phyloP scores from a whole-genome alignment of 2,888 invertebrate genomes.

The Thymelicus lineola region DNA sequence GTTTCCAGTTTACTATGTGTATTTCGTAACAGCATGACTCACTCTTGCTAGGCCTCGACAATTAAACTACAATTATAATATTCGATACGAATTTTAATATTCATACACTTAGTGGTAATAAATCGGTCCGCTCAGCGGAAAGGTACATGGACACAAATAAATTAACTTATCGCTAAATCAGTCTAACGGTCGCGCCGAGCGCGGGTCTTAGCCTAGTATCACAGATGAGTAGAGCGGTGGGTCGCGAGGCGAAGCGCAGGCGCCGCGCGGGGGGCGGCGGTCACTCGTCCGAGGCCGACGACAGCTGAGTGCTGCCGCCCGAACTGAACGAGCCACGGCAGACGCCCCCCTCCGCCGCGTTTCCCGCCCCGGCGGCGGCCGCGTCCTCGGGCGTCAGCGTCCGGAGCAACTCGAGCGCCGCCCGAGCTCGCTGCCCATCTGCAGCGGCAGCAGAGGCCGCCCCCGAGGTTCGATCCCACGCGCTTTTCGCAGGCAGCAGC shows the following conservation, averaged over 20 bases:
- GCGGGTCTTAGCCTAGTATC: constrained; percentile 82
- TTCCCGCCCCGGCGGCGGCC: constrained; percentile 53
- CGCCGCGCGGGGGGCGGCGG: constrained; percentile 65
- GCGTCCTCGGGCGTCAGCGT: constrained; percentile 73
- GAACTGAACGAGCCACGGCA: constrained; percentile 87
- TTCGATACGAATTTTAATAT: constrained; percentile 72
- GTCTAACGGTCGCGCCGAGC: constrained; percentile 83
- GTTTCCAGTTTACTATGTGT: constrained; percentile 44
- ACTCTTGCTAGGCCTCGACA: constrained; percentile 47
- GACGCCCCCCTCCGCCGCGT: constrained; percentile 81
- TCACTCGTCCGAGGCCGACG: constrained; percentile 86
- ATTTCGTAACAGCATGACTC: constrained; percentile 41
- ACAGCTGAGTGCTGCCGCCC: constrained; percentile 86
- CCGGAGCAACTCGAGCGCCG: constrained; percentile 72
- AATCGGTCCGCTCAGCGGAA: constrained; percentile 81
- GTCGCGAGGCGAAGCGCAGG: constrained; percentile 74
- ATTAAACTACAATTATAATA: constrained; percentile 60
- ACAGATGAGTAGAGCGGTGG: constrained; percentile 85
- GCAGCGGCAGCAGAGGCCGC: constrained; percentile 81
- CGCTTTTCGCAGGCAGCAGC: constrained; percentile 74
- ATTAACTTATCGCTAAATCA: constrained; percentile 82
- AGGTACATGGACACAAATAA: constrained; percentile 84
- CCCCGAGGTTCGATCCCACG: constrained; percentile 82
- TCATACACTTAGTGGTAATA: constrained; percentile 75
- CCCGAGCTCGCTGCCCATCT: constrained; percentile 80